Evolutionary conservation across 1,140 invertebrate genomes (phyloP).

Genomic region (Anoplolepis gracilipes): DNA sequence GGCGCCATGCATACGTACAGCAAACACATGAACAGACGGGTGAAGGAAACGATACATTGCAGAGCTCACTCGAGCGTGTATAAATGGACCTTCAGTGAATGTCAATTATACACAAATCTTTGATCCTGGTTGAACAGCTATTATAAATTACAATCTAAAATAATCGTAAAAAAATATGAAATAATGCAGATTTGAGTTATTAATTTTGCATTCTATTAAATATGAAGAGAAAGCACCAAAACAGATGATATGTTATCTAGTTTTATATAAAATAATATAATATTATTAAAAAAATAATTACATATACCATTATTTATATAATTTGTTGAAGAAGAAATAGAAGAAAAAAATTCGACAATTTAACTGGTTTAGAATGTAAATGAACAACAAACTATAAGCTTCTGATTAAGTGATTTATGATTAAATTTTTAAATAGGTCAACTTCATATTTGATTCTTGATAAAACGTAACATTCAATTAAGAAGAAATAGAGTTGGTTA

Average conservation of each 20-base stretch:
- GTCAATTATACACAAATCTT: slow-evolving; percentile 30
- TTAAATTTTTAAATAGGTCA: too few relatives aligned
- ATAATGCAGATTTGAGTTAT: background rate
- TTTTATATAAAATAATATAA: background rate
- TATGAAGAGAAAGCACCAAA: too few relatives aligned
- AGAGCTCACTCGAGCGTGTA: slow-evolving; percentile 13
- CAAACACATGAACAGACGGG: slow-evolving; percentile 21
- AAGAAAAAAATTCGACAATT: too few relatives aligned
- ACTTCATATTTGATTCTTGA: too few relatives aligned
- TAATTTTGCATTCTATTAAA: background rate
- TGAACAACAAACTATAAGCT: too few relatives aligned
- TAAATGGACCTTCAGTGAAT: slow-evolving; percentile 9
- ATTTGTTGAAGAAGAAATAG: too few relatives aligned
- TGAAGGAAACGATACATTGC: slow-evolving; percentile 59
- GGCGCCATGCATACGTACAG: slow-evolving; percentile 4
- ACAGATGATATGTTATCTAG: too few relatives aligned
- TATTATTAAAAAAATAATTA: background rate
- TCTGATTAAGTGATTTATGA: too few relatives aligned
- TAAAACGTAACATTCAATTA: too few relatives aligned
- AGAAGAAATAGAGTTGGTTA: too few relatives aligned
- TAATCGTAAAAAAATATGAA: background rate
- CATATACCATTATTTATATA: too few relatives aligned
- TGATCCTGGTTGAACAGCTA: background rate
- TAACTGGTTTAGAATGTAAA: too few relatives aligned
- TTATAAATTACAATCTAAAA: background rate